Percentiles rank a stretch among this genome's conserved stretches.
These are phyloP conservation scores for Aproaerema taeniolella DNA, from an alignment of 2,888 invertebrate species.

Conservation along the genomic window DNA sequence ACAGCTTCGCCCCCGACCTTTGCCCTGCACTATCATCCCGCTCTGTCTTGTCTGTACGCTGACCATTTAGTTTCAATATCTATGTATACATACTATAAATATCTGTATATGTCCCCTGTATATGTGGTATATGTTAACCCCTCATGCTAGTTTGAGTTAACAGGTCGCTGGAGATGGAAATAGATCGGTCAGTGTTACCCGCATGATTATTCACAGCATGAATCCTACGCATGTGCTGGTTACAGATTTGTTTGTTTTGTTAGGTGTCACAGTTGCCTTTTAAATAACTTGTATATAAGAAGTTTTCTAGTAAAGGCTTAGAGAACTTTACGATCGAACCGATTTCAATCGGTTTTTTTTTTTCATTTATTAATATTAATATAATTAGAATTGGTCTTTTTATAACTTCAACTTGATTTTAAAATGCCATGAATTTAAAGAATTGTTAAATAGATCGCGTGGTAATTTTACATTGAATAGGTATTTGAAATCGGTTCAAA, in stretches of 20 bases:
- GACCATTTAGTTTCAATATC: constrained; percentile 44
- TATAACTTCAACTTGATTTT: too few relatives aligned
- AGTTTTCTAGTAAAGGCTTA: background rate
- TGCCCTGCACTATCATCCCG: constrained; percentile 17
- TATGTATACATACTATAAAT: background rate
- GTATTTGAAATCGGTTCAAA: constrained; percentile 1
- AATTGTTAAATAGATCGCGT: too few relatives aligned
- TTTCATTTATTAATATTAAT: too few relatives aligned
- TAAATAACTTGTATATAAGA: background rate
- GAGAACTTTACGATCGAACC: background rate
- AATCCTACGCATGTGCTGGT: constrained; percentile 13
- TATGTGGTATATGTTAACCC: background rate
- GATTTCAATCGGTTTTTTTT: constrained; percentile 1
- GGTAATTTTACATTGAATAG: too few relatives aligned
- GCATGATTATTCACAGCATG: constrained; percentile 16
- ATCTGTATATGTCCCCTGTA: constrained; percentile 1
- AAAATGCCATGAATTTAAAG: too few relatives aligned
- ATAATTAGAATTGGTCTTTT: too few relatives aligned
- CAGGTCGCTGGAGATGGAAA: constrained; percentile 9
- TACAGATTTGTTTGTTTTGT: constrained; percentile 1
- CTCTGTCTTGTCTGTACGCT: constrained; percentile 45
- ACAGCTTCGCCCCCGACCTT: too few relatives aligned
- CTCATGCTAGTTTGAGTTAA: constrained; percentile 2
- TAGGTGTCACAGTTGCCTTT: background rate
- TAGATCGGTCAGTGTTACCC: constrained; percentile 16